Conservation (phyloP, 1,140 invertebrate genomes). For the Myzus persicae region DNA sequence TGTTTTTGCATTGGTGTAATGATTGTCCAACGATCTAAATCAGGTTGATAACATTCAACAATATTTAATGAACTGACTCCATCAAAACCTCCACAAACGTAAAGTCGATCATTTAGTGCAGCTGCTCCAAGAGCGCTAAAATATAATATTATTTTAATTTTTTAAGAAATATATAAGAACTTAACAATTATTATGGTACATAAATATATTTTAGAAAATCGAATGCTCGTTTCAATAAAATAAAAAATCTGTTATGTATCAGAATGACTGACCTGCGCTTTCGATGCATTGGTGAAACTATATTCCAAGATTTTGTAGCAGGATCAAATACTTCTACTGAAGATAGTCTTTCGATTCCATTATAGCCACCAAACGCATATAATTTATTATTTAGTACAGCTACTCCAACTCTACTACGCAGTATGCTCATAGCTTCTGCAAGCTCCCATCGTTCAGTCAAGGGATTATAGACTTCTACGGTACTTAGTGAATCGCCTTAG, state of each 20-base stretch:
- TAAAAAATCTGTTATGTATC: background rate
- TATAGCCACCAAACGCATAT: conserved; percentile 81
- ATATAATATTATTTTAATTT: conserved; percentile 50
- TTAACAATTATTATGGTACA: background rate
- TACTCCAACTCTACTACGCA: conserved; percentile 84
- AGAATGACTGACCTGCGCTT: conserved; percentile 73
- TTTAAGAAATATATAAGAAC: background rate
- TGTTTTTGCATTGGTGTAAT: conserved; percentile 84
- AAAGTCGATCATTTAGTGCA: conserved; percentile 80
- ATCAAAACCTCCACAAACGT: conserved; percentile 90
- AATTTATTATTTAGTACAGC: conserved; percentile 80
- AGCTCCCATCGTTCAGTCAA: conserved; percentile 76
- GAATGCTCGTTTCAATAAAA: background rate
- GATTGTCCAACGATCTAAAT: conserved; percentile 78
- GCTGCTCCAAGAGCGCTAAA: conserved; percentile 84
- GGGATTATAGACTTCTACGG: conserved; percentile 88
- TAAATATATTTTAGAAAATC: background rate
- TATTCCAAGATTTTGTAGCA: conserved; percentile 76
- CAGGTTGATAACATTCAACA: conserved; percentile 83
- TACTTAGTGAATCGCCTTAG: conserved; percentile 82
- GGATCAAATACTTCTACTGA: conserved; percentile 91
- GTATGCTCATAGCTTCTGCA: conserved; percentile 86
- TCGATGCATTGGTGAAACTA: conserved; percentile 82
- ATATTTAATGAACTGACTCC: conserved; percentile 86
- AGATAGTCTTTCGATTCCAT: conserved; percentile 80